Percentiles rank a stretch among this genome's conserved stretches.
These are phyloP conservation scores for Machaerirhynchus nigripectus DNA, from an alignment of 2,113 vertebrate species.

Conservation along the genomic window DNA sequence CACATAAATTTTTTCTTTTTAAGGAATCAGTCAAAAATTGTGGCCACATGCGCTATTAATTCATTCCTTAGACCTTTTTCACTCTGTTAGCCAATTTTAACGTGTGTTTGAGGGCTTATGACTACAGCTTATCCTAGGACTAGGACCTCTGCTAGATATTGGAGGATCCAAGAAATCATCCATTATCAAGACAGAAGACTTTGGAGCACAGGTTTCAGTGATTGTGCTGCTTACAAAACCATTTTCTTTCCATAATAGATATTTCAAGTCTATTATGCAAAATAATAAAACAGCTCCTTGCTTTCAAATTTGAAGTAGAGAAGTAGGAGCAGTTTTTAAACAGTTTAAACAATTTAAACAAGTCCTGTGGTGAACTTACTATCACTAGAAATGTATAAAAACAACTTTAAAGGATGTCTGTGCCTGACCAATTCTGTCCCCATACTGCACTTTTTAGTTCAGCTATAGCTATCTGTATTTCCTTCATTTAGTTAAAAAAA, in stretches of 20 bases:
- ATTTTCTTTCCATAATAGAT: background rate
- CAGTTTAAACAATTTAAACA: background rate
- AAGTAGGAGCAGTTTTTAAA: background rate
- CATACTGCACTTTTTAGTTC: background rate
- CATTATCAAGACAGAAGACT: background rate
- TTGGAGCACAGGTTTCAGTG: background rate
- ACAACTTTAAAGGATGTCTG: background rate
- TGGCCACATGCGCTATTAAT: background rate
- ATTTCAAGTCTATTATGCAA: background rate
- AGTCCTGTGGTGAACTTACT: background rate
- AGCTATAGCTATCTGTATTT: background rate
- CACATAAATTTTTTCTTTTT: background rate
- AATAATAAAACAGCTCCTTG: background rate
- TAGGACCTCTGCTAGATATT: background rate
- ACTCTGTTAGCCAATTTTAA: background rate
- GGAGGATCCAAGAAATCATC: background rate
- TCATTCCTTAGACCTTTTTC: background rate
- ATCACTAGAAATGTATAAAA: background rate
- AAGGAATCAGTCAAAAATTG: background rate
- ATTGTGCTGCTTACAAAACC: background rate
- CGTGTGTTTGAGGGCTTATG: background rate
- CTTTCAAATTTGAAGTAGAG: background rate
- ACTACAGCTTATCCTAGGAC: background rate
- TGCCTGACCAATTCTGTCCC: background rate
- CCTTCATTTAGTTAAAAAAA: background rate